Percentiles rank a stretch among this genome's conserved stretches.
Conservation (phyloP, 2,888 invertebrate species). For the Octodonta nipae region DNA sequence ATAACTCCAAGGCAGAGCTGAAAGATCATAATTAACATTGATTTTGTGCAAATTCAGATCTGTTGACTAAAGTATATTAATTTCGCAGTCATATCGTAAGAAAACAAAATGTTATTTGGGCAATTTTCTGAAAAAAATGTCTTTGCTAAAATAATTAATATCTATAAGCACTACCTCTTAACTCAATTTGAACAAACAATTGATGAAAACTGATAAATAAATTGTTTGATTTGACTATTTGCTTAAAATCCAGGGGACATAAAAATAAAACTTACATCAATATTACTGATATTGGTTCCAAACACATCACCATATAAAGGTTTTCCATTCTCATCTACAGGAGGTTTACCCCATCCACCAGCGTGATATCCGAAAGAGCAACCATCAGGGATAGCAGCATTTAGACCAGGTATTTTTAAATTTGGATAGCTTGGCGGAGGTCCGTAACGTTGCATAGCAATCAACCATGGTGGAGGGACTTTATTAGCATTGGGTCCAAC, state of each 20-base stretch:
- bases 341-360: conserved; percentile 99
- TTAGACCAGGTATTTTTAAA: conserved; percentile 91
- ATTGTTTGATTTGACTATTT: conserved; percentile 3
- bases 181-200: too few species aligned
- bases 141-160: too few species aligned
- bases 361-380: conserved; percentile 99
- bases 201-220: too few species aligned
- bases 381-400: conserved; percentile 94
- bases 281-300: conserved; percentile 63
- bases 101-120: too few species aligned
- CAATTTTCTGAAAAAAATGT: too few species aligned
- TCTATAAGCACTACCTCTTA: too few species aligned
- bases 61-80: too few species aligned
- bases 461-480: conserved; percentile 85
- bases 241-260: background rate
- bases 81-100: too few species aligned
- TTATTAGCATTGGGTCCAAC: conserved; percentile 86
- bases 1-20: too few species aligned
- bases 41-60: too few species aligned
- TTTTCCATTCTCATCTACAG: conserved; percentile 94
- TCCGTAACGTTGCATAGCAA: conserved; percentile 95
- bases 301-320: conserved; percentile 98
- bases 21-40: too few species aligned
- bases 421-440: conserved; percentile 99
- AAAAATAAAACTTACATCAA: conserved; percentile 61